phyloP scores from a whole-genome alignment of 2,113 vertebrate species.

The Pseudois nayaur region DNA sequence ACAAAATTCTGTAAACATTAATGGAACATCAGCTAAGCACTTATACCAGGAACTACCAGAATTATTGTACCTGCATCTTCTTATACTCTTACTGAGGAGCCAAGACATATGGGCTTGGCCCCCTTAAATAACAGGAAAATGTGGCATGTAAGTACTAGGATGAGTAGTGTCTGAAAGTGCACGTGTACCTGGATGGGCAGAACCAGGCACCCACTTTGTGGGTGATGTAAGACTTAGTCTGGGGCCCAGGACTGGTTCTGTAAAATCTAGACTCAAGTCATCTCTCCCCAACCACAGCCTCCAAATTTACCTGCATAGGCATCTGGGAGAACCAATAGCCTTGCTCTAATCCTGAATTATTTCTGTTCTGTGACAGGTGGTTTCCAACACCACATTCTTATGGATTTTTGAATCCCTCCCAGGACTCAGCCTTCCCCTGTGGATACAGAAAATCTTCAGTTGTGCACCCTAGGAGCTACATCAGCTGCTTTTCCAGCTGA shows the following conservation, averaged over 20 bases:
- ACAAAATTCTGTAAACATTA: constrained; percentile 18
- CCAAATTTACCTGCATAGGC: constrained; percentile 7
- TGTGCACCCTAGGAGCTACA: not conserved
- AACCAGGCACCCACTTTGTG: not conserved
- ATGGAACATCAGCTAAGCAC: not conserved
- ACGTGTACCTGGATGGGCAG: not conserved
- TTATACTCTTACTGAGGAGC: not conserved
- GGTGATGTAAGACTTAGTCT: not conserved
- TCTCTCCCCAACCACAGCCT: not conserved
- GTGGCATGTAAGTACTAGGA: constrained; percentile 20
- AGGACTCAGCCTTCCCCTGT: constrained; percentile 47
- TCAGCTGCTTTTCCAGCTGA: not conserved
- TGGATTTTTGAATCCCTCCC: constrained; percentile 44
- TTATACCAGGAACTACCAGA: not conserved
- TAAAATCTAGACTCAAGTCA: not conserved
- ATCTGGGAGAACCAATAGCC: constrained; percentile 9
- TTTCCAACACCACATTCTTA: constrained; percentile 33
- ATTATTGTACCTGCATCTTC: constrained; percentile 20
- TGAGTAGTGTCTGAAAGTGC: not conserved
- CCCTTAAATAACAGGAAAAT: constrained; percentile 51
- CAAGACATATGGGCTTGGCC: constrained; percentile 31
- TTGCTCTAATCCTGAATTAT: constrained; percentile 13
- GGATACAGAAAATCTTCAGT: constrained; percentile 54
- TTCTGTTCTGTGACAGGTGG: constrained; percentile 30
- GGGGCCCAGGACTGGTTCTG: not conserved